A percentile compares a stretch with the other conserved stretches of the same genome.
These are phyloP conservation scores for Drosophila paulistorum DNA, from an alignment of 1,140 invertebrate genomes.

Conservation along the genomic window DNA sequence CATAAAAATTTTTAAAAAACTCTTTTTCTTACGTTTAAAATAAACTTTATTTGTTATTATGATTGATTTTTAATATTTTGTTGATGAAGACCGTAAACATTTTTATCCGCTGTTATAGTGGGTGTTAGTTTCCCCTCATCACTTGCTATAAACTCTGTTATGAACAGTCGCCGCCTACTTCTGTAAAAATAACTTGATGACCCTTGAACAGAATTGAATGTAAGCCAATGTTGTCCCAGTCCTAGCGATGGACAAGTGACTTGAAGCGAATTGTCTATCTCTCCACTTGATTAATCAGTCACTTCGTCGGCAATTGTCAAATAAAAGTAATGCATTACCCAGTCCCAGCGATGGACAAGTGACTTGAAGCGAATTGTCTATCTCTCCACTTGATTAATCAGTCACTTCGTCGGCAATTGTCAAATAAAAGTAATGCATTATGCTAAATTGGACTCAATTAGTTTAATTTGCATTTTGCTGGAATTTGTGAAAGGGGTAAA, in stretches of 20 bases:
- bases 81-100: constrained; percentile 1
- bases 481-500: constrained; percentile 31
- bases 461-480: constrained; percentile 62
- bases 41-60: too few species aligned
- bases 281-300: constrained; percentile 4
- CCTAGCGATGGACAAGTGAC: neutral
- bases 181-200: neutral
- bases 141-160: constrained; percentile 63
- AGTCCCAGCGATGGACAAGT: too few species aligned
- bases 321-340: constrained; percentile 44
- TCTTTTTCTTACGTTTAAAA: too few species aligned
- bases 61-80: too few species aligned
- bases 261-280: neutral
- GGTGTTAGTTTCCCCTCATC: constrained; percentile 25
- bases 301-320: constrained; percentile 28
- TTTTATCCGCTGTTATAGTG: constrained; percentile 55
- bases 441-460: constrained; percentile 71
- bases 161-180: constrained; percentile 9
- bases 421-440: constrained; percentile 43
- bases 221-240: neutral
- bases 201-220: neutral
- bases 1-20: too few species aligned
- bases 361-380: neutral
- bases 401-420: constrained; percentile 25
- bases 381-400: constrained; percentile 1